Conservation (phyloP, 2,113 vertebrate genomes). For the Engraulis encrasicolus region DNA sequence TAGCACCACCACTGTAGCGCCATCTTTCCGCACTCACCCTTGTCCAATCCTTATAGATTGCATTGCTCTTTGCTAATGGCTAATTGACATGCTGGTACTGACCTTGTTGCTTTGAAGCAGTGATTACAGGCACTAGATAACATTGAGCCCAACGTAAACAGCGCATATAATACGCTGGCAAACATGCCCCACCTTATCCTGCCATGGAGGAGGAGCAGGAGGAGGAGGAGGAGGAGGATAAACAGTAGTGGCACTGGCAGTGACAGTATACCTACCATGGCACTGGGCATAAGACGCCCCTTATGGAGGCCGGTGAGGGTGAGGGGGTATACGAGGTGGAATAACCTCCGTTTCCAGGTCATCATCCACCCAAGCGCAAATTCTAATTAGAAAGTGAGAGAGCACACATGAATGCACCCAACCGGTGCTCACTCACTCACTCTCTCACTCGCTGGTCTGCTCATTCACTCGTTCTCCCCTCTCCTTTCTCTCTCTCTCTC, state of each 20-base stretch:
- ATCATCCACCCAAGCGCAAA: neutral
- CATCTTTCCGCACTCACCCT: neutral
- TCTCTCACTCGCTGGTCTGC: too few relatives aligned
- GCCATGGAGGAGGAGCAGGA: neutral
- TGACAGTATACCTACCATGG: neutral
- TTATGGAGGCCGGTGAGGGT: neutral
- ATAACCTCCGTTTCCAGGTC: conserved; percentile 17
- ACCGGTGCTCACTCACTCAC: neutral
- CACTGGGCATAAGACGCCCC: neutral
- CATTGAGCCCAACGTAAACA: neutral
- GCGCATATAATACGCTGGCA: neutral
- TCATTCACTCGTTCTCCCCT: too few relatives aligned
- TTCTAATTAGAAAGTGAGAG: conserved; percentile 22
- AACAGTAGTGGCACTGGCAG: neutral
- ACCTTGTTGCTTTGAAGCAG: neutral
- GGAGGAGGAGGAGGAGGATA: too few relatives aligned
- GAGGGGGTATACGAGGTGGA: neutral
- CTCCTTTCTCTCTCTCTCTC: too few relatives aligned
- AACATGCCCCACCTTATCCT: neutral
- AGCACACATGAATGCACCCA: conserved; percentile 12
- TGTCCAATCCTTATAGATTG: neutral
- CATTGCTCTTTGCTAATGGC: neutral
- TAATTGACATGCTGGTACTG: neutral
- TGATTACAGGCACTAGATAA: too few relatives aligned
- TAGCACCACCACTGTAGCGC: neutral